Percentiles rank a stretch among this genome's conserved stretches.
Evolutionary conservation across 1,140 invertebrate genomes (phyloP).

Genomic region (Drosophila nasuta): DNA sequence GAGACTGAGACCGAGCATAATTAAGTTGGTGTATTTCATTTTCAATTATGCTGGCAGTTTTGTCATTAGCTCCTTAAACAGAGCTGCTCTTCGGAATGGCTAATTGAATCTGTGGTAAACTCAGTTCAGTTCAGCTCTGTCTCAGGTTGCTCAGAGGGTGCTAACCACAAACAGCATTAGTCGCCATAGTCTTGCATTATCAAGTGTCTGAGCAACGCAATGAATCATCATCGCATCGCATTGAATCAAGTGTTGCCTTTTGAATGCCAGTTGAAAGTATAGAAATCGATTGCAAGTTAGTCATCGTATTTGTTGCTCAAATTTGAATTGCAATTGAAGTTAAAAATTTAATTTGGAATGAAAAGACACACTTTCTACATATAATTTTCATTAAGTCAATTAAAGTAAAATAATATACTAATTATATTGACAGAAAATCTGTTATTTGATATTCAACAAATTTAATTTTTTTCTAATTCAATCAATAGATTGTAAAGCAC

Average conservation of each 20-base stretch:
- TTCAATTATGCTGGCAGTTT: slow-evolving; percentile 46
- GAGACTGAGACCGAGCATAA: slow-evolving; percentile 22
- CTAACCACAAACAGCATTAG: background rate
- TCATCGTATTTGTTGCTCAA: too few species aligned
- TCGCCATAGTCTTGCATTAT: background rate
- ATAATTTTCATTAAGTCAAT: too few species aligned
- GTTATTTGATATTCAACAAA: too few species aligned
- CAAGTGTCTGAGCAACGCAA: background rate
- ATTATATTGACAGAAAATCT: too few species aligned
- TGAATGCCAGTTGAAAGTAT: background rate
- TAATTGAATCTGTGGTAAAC: slow-evolving; percentile 47
- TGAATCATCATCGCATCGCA: background rate
- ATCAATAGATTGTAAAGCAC: too few species aligned
- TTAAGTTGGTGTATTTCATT: slow-evolving; percentile 58
- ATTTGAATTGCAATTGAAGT: too few species aligned
- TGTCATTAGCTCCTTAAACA: slow-evolving; percentile 32
- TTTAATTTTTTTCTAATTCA: too few species aligned
- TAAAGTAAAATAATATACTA: too few species aligned
- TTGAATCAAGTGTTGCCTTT: background rate
- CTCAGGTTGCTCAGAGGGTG: background rate
- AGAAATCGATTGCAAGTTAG: background rate
- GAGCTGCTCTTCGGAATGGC: slow-evolving; percentile 15
- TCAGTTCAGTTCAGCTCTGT: background rate
- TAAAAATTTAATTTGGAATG: too few species aligned
- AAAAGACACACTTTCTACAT: too few species aligned